Conservation (phyloP, 2,888 invertebrate genomes). For the Gastrophysa polygoni region DNA sequence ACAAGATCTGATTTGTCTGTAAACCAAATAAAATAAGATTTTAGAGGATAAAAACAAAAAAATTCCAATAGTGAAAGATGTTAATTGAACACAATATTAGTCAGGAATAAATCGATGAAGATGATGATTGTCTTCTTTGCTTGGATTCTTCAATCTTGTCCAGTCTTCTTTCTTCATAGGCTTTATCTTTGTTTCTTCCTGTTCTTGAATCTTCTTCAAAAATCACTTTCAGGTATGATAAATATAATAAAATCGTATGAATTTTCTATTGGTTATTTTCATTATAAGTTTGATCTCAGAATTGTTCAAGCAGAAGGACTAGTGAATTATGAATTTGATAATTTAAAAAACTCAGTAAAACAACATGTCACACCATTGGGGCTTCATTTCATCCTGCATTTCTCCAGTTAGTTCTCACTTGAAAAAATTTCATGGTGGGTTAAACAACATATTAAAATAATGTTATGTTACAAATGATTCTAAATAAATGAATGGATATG, state of each 20-base stretch:
- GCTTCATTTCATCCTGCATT: neutral
- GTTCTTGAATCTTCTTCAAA: neutral
- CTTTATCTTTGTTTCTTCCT: neutral
- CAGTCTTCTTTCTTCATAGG: conserved; percentile 7
- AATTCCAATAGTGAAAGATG: neutral
- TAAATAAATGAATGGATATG: neutral
- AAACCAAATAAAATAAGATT: conserved; percentile 20
- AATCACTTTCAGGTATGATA: neutral
- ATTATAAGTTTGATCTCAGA: no score
- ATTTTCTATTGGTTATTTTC: no score
- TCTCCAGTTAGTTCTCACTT: neutral
- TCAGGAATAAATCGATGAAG: neutral
- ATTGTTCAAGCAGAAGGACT: no score
- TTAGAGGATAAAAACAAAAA: neutral
- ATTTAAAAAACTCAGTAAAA: neutral
- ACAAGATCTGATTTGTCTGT: conserved; percentile 38
- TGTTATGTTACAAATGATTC: neutral
- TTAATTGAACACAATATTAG: conserved; percentile 11
- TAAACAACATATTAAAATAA: neutral
- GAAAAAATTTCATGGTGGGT: neutral
- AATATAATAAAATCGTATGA: no score
- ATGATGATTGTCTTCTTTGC: neutral
- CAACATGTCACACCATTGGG: neutral
- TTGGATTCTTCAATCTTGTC: neutral
- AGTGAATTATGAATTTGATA: neutral